Evolutionary conservation across 2,113 vertebrate species (phyloP), one percentile per base, ranked within the genome.

Genomic region (Anser cygnoides): DNA sequence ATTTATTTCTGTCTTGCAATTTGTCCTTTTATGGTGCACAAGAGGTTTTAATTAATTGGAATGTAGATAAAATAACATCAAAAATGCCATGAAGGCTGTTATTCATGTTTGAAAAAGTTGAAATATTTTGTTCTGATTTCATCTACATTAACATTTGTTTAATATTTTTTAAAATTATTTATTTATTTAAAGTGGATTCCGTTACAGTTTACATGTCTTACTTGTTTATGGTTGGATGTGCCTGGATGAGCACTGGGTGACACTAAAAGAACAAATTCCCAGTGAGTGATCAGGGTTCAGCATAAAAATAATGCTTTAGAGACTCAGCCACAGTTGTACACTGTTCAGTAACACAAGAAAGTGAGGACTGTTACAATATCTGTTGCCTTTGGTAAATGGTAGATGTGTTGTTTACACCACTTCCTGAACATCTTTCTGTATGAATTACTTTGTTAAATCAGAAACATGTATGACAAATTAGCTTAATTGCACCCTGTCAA

Each of bases 331-430:
- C 74, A n/a, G 41, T 3, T 76, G 43, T 13, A 66, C 10, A 17
- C 31, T 25, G 54, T 23, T 63, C 31, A 35, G 54, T 23, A 26
- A 82, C 54, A 54, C 9, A n/a, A 33, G 57, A 62, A 6, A 83
- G 67, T 37, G 11, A 86, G 22, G 10, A 20, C 22, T 37, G 31
- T 37, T 57, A 10, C 26, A 41, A 1, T 14, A 44, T 23, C 71
- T 70, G 43, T 9, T 3, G 3, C 67, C 41, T 73, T 67, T 37
- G 31, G 21, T 50, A 57, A 0, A 0, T 33, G 81, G 70, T 66
- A 89, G 54, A 68, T 41, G 43, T 7, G 52, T 9, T 54, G 31
- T 77, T 72, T 76, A 68, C 1, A 1, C n/a, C 50, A 31, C 18
- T 84, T 57, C 2, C 50, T 3, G 16, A 68, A 37, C 12, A 21